These are phyloP conservation scores for Microhierax caerulescens DNA, from an alignment of 2,797 vertebrate species.

Conservation along the genomic window DNA sequence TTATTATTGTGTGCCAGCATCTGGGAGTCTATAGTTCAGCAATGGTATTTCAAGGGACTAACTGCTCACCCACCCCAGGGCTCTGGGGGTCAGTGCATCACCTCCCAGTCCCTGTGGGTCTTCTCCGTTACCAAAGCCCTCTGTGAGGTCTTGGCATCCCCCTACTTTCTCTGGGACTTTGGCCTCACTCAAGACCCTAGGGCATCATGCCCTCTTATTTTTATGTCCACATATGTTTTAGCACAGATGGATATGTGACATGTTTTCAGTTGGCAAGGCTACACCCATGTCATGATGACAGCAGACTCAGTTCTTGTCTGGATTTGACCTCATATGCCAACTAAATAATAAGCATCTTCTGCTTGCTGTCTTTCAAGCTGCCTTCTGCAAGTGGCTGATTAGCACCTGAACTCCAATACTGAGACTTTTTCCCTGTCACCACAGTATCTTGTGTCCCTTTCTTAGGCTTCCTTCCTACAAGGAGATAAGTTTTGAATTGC, in stretches of 20 bases:
- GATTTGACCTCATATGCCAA: background rate
- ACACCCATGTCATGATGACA: background rate
- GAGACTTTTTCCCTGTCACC: background rate
- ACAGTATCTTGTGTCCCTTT: background rate
- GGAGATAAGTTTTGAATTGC: background rate
- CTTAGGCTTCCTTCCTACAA: background rate
- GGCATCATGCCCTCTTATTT: background rate
- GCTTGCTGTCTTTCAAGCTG: background rate
- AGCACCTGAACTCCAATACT: background rate
- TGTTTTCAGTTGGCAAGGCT: background rate
- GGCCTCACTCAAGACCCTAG: background rate
- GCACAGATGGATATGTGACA: background rate
- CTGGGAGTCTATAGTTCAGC: background rate
- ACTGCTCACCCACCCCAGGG: background rate
- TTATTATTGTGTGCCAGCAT: background rate
- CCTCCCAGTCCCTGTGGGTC: background rate
- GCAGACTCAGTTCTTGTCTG: background rate
- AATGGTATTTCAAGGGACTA: accelerated
- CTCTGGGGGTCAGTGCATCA: background rate
- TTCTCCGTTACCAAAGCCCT: background rate
- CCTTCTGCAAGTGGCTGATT: background rate
- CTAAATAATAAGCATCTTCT: background rate
- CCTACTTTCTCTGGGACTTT: background rate
- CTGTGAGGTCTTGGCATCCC: background rate
- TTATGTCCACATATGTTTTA: background rate